Percentiles rank a stretch among this genome's conserved stretches.
phyloP scores from a whole-genome alignment of 1,140 invertebrate species.

The Littorina saxatilis region DNA sequence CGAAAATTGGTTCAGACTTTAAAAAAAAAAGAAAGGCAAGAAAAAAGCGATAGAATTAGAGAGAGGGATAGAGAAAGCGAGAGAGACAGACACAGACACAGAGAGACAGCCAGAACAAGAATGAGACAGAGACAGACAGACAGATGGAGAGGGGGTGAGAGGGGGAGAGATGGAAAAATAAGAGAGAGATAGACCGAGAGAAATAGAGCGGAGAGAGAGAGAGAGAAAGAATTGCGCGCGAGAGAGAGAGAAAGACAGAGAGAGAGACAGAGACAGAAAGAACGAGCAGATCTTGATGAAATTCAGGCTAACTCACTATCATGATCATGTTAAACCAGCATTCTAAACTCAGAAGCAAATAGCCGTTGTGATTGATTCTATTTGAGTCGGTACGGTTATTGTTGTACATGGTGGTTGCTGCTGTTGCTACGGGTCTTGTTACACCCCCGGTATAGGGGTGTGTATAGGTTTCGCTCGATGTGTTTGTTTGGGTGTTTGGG shows the following conservation, averaged over 20 bases:
- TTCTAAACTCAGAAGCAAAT: too few species aligned
- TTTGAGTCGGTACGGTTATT: too few species aligned
- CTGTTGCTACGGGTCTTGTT: background rate
- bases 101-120: constrained; percentile 9
- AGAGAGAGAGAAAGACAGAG: constrained; percentile 2
- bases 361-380: background rate
- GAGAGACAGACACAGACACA: constrained; percentile 17
- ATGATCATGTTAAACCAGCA: background rate
- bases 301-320: constrained; percentile 1
- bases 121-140: background rate
- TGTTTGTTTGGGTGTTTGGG: too few species aligned
- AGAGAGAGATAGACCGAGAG: background rate
- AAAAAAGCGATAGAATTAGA: background rate
- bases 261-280: background rate
- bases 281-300: constrained; percentile 13
- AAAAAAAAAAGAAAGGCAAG: background rate
- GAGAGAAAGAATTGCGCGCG: background rate
- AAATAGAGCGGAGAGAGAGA: background rate
- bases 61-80: background rate
- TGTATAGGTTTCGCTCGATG: too few species aligned
- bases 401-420: background rate
- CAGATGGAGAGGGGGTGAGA: background rate
- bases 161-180: background rate
- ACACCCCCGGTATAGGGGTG: too few species aligned
- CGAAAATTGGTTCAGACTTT: too few species aligned